phyloP scores from a whole-genome alignment of 2,113 vertebrate genomes.

The Mesembrinibis cayennensis region DNA sequence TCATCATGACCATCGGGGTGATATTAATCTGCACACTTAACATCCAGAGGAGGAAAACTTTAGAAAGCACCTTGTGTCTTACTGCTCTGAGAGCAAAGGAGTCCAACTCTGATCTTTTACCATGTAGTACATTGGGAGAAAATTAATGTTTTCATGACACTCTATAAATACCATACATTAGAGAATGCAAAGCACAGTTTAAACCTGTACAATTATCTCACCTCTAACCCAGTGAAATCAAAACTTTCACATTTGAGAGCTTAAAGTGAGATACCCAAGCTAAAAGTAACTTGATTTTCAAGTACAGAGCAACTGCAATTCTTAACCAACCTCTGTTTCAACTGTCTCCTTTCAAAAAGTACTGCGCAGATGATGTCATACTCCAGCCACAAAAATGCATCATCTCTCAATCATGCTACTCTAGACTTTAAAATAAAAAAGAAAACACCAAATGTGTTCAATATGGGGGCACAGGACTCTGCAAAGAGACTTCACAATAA shows the following conservation, averaged over 20 bases:
- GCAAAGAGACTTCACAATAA: neutral
- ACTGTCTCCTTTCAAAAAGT: neutral
- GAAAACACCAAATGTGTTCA: neutral
- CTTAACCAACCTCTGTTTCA: neutral
- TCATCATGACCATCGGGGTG: neutral
- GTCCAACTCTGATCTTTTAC: neutral
- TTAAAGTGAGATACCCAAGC: neutral
- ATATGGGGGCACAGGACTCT: neutral
- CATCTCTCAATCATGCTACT: neutral
- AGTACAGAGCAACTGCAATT: neutral
- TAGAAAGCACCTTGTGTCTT: neutral
- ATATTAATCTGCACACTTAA: neutral
- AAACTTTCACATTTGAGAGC: neutral
- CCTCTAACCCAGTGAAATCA: neutral
- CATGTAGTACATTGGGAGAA: neutral
- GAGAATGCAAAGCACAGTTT: neutral
- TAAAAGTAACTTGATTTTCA: neutral
- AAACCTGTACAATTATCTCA: neutral
- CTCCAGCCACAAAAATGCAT: neutral
- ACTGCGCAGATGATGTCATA: neutral
- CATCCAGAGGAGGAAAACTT: neutral
- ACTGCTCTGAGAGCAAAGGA: neutral
- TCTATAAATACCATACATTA: neutral
- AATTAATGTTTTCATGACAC: neutral
- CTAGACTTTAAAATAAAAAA: neutral